A percentile compares a stretch with the other conserved stretches of the same genome.
Evolutionary conservation across 2,797 vertebrate species (phyloP).

Genomic region (Melanotaenia parkinsoni): DNA sequence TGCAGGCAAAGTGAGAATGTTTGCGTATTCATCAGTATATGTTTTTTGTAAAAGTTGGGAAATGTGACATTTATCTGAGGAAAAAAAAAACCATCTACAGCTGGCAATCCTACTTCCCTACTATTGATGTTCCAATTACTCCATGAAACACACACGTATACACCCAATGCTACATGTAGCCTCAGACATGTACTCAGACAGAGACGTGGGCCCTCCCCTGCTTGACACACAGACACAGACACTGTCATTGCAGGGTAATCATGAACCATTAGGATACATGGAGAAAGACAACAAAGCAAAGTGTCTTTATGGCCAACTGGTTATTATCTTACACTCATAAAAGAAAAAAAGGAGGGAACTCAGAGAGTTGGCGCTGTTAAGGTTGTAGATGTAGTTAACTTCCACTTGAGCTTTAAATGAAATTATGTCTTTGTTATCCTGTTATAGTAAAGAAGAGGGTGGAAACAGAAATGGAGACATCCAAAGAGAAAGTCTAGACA

Average conservation of each 20-base stretch:
- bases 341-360: constrained; percentile 49
- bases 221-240: constrained; percentile 67
- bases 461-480: constrained; percentile 26
- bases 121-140: constrained; percentile 6
- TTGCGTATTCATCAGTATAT: no score
- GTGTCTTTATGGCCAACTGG: constrained; percentile 62
- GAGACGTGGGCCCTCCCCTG: constrained; percentile 41
- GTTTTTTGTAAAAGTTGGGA: neutral
- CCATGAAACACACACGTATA: neutral
- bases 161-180: neutral
- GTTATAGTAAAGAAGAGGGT: constrained; percentile 27
- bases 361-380: constrained; percentile 37
- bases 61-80: neutral
- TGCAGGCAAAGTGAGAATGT: no score
- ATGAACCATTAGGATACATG: constrained; percentile 71
- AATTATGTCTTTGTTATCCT: constrained; percentile 60
- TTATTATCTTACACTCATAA: constrained; percentile 74
- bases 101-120: constrained; percentile 25
- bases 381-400: constrained; percentile 53
- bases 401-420: constrained; percentile 47
- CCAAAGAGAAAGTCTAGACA: constrained; percentile 52
- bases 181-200: constrained; percentile 15
- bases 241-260: constrained; percentile 72
- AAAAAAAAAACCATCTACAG: constrained; percentile 45
- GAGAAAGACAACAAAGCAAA: constrained; percentile 72